phyloP scores from a whole-genome alignment of 1,140 invertebrate genomes.

The Portunus trituberculatus region DNA sequence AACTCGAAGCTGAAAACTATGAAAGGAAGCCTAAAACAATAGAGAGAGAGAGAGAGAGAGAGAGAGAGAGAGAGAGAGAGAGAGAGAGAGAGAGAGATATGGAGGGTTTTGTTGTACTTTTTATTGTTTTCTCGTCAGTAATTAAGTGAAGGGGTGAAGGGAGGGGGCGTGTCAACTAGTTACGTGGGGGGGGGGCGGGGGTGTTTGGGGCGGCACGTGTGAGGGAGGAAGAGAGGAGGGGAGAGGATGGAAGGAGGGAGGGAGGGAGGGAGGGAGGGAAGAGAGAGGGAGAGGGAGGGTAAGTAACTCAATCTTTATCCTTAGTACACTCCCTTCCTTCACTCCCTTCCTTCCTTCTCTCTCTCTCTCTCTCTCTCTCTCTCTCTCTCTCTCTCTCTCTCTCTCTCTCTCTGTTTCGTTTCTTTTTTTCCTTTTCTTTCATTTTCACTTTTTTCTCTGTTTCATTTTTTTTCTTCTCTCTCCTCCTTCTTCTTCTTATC shows the following conservation, averaged over 20 bases:
- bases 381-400: no score
- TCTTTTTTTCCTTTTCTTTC: no score
- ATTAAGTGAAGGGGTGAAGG: no score
- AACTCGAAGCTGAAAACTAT: no score
- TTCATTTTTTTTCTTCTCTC: neutral
- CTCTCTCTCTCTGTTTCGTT: neutral
- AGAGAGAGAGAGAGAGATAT: no score
- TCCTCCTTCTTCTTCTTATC: neutral
- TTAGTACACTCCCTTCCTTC: neutral
- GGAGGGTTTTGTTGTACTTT: no score
- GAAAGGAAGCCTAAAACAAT: no score
- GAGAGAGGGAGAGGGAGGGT: neutral
- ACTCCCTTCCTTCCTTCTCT: neutral
- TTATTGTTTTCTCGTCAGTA: no score
- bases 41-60: no score
- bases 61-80: neutral
- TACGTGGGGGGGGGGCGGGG: no score
- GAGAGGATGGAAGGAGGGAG: neutral
- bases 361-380: neutral
- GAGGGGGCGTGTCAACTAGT: no score
- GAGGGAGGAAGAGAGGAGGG: neutral
- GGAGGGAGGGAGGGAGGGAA: neutral
- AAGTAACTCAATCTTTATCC: neutral
- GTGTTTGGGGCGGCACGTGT: neutral
- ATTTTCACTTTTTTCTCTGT: no score